phyloP scores from a whole-genome alignment of 2,113 vertebrate species.

The Festucalex cinctus region DNA sequence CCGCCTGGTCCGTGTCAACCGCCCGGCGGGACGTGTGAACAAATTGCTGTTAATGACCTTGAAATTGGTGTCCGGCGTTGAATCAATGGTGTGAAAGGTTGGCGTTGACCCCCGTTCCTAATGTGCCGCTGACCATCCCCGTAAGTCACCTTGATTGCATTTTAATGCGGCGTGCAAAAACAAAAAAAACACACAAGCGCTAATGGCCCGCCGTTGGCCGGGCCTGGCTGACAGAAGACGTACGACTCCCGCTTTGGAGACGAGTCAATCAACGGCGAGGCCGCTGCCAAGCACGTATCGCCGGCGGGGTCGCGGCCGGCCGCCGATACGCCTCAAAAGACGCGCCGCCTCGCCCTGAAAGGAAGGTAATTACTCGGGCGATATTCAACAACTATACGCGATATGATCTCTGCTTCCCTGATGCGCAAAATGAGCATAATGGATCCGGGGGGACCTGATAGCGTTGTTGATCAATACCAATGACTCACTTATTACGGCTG shows the following conservation, averaged over 20 bases:
- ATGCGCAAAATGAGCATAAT: slow-evolving; percentile 24
- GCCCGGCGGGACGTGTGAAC: slow-evolving; percentile 18
- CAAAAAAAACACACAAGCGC: slow-evolving; percentile 44
- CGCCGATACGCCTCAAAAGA: background rate
- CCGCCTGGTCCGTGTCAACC: background rate
- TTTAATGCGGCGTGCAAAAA: slow-evolving; percentile 57
- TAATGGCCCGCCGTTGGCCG: slow-evolving; percentile 55
- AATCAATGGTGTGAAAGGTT: slow-evolving; percentile 58
- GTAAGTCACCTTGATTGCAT: slow-evolving; percentile 64
- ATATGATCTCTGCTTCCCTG: slow-evolving; percentile 18
- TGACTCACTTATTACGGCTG: slow-evolving; percentile 38
- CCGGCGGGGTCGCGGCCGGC: slow-evolving; percentile 35
- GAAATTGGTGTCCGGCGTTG: slow-evolving; percentile 50
- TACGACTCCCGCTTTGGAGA: slow-evolving; percentile 52
- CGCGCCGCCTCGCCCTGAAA: slow-evolving; percentile 13
- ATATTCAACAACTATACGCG: slow-evolving; percentile 31
- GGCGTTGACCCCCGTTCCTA: slow-evolving; percentile 46
- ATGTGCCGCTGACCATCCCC: slow-evolving; percentile 52
- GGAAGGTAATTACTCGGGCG: slow-evolving; percentile 7
- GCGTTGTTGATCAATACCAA: slow-evolving; percentile 37
- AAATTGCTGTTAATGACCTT: slow-evolving; percentile 43
- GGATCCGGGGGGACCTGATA: slow-evolving; percentile 12
- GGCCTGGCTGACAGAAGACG: slow-evolving; percentile 59
- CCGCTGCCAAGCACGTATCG: slow-evolving; percentile 56
- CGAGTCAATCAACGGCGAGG: slow-evolving; percentile 55